Evolutionary conservation across 35 echinoderm and acorn worm species (phyloP), one percentile per base, ranked within the genome.

Genomic region (Stichopus chloronotus): DNA sequence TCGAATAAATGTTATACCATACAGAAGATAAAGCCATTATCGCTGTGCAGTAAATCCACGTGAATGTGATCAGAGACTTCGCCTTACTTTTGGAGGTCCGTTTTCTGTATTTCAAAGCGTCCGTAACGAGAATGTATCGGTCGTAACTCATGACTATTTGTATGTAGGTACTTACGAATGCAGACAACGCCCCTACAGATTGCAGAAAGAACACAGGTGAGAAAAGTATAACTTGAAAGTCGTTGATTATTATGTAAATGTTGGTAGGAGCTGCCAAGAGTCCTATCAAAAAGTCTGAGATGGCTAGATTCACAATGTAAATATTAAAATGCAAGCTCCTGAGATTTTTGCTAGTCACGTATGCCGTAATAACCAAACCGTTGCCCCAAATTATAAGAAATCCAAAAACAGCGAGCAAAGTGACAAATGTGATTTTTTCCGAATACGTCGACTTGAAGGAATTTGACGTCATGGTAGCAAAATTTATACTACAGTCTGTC

Each of bases 281-380:
- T 9, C 76, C 76, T 9, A 78, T 78, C 16, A 78, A 21, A 12
- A 78, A 78, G 17, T 78, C 76, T 23, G 76, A 21, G 5, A 78
- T 78, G 23, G 76, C 76, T 25, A 78, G 76, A 78, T 78, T 78
- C 19, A 78, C 8, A 25, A 78, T 78, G 76, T 78, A 78, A 43
- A 78, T 78, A 25, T 78, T 78, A 12, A 78, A 78, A 78, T 78
- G 76, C 20, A 9, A 0, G 23, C 52, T 17, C 52, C 76, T 78
- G 5, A 78, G 23, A 25, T 21, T 43, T 4, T 21, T 43, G 20
- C 20, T 78, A 7, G 16, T 78, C 4, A n/a, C 6, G 4, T 9
- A 78, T 25, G 20, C 0, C 9, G 52, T 9, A 9, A 78, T 78
- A 9, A 78, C 52, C n/a, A 78, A 43, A 43, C 23, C 6, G 21